Base-by-base conservation (phyloP, 2,797 vertebrate species). In the Acanthis flammea region DNA sequence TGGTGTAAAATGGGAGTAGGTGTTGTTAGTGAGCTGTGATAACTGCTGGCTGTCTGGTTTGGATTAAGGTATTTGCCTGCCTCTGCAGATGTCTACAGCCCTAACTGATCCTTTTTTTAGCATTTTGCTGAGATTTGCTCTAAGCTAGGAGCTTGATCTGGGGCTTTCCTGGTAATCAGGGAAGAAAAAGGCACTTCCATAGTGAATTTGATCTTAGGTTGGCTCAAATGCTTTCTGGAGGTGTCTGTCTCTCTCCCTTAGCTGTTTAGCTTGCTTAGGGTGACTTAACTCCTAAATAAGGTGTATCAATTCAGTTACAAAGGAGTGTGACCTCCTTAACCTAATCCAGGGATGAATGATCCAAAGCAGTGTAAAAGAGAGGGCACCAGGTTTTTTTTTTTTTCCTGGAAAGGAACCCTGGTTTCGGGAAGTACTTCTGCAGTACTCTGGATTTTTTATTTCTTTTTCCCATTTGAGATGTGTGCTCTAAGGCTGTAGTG, bases 61-160 rank as follows among this genome's bases (percentile, higher is more conserved):
- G 72, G 57, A 42, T 72, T 90, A 62, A 91, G 39, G 62, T 65
- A 51, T 68, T 82, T 57, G 16, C 55, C 58, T 86, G n/a, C 41
- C 28, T 86, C 48, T 51, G 48, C 76, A 62, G 68, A 68, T 14
- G 18, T 53, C 41, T 92, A 11, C 39, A 86, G 30, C 60, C 57
- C 33, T 79, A 74, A 67, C 30, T 42, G 60, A 91, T 76, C 71
- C 10, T 16, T 51, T 81, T 90, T 71, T 87, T 41, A 80, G 44
- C 58, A 68, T 81, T 88, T 92, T 86, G 53, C 76, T 74, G 83
- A 72, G 67, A 89, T 91, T 93, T 85, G 15, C 60, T 91, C 31
- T 72, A 63, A 91, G 47, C 41, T 53, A 37, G 24, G 47, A 81
- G 16, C 70, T 93, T 78, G 58, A 68, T 92, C 44, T 58, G 55